Percentiles rank a stretch among this genome's conserved stretches.
Conservation (phyloP, 2,888 invertebrate genomes). For the Antitype chi region DNA sequence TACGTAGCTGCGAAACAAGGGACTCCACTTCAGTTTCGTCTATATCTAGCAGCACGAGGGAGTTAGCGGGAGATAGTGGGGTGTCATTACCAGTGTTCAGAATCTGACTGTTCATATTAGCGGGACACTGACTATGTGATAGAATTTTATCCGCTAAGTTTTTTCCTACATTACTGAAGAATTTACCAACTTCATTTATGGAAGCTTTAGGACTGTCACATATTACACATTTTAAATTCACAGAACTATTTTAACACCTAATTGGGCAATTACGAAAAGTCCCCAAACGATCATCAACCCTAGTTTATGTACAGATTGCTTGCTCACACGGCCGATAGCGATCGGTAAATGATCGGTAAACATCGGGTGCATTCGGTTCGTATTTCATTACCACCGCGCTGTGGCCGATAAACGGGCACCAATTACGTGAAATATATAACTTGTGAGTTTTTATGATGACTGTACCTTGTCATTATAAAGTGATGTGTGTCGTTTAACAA, state of each 20-base stretch:
- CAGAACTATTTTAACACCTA: constrained; percentile 20
- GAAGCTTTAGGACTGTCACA: no score
- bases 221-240: constrained; percentile 1
- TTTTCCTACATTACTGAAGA: no score
- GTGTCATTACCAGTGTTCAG: no score
- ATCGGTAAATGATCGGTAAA: constrained; percentile 76
- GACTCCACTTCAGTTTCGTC: no score
- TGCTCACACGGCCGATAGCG: constrained; percentile 62
- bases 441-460: constrained; percentile 61
- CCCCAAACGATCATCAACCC: constrained; percentile 54
- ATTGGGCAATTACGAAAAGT: constrained; percentile 42
- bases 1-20: no score
- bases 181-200: no score
- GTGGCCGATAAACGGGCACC: constrained; percentile 56
- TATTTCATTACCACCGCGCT: constrained; percentile 72
- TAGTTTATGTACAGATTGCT: constrained; percentile 51
- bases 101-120: no score
- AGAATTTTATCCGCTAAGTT: no score
- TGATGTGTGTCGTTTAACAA: constrained; percentile 45
- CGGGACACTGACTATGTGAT: no score
- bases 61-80: no score
- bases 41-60: no score
- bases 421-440: constrained; percentile 67
- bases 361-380: constrained; percentile 64
- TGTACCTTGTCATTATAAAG: constrained; percentile 54